phyloP scores from a whole-genome alignment of 1,140 invertebrate species.

The Tenebrio molitor region DNA sequence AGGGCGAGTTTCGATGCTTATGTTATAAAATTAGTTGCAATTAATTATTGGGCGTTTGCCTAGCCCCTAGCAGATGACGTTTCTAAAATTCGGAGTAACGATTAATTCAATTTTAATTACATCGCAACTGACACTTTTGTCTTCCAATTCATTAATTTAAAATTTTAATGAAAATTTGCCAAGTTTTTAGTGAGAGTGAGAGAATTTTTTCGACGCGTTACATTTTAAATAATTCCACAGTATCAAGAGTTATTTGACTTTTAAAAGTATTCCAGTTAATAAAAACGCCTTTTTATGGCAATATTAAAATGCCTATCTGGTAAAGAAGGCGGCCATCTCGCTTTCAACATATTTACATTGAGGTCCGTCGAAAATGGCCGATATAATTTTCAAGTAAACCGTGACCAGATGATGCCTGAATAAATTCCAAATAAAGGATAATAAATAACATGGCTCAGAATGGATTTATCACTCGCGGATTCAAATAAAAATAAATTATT shows the following conservation, averaged over 20 bases:
- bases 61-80: constrained; percentile 16
- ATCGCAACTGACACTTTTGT: constrained; percentile 26
- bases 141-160: constrained; percentile 33
- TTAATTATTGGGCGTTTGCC: constrained; percentile 21
- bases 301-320: constrained; percentile 34
- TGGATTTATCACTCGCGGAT: constrained; percentile 28
- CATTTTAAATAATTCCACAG: constrained; percentile 22
- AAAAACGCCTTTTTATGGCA: constrained; percentile 27
- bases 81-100: constrained; percentile 34
- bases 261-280: constrained; percentile 28
- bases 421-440: constrained; percentile 8
- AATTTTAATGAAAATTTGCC: constrained; percentile 15
- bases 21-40: too few species aligned
- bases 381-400: constrained; percentile 20
- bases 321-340: constrained; percentile 12
- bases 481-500: constrained; percentile 39
- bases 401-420: constrained; percentile 27
- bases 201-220: not conserved
- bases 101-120: constrained; percentile 39
- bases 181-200: not conserved
- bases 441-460: constrained; percentile 26
- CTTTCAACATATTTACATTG: constrained; percentile 20
- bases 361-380: constrained; percentile 17
- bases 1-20: too few species aligned
- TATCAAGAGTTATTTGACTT: constrained; percentile 29